Evolutionary conservation across 2,888 invertebrate genomes (phyloP), one percentile per base, ranked within the genome.

Genomic region (Allygus modestus): DNA sequence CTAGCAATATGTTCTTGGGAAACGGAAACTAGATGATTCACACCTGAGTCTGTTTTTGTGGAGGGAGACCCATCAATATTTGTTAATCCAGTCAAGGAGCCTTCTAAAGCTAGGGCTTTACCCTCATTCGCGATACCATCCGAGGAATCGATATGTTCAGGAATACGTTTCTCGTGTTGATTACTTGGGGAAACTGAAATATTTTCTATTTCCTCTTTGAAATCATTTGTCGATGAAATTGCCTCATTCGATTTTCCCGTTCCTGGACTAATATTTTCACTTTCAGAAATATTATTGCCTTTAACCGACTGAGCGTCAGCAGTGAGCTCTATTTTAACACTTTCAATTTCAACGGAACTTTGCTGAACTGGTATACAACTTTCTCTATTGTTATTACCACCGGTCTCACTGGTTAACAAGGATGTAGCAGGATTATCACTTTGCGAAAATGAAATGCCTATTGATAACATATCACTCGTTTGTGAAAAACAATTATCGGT

Each of bases 401-500:
- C 23, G 15, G 69, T 26, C 9, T 15, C 15, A 15, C 31, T 28
- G 5, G 71, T 41, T 23, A 69, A 31, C 4, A 9, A 28, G 1
- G n/a, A 9, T 71, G 15, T 11, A 5, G 9, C 9, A 69, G 69
- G 12, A 4, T 37, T 23, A 20, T 71, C 71, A 71, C 11, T 71
- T 71, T 23, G 37, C 5, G 41, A 37, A n/a, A 9, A n/a, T 20
- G 71, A 71, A 0, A 41, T 4, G 17, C 41, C 71, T 17, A 15
- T 71, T 17, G 71, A 71, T 20, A 17, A 0, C 7, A 15, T 1
- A 41, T 71, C 71, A 20, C 11, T 71, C 4, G 12, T 15, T 17
- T 28, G 65, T 28, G 65, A 65, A 77, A 46, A 77, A 20, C 46
- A 17, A 23, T 51, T 77, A 77, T 77, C 75, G n/a, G 75, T 77